Percentiles rank a stretch among this genome's conserved stretches.
phyloP scores from a whole-genome alignment of 2,113 vertebrate genomes.

The Rhodinocichla rosea region DNA sequence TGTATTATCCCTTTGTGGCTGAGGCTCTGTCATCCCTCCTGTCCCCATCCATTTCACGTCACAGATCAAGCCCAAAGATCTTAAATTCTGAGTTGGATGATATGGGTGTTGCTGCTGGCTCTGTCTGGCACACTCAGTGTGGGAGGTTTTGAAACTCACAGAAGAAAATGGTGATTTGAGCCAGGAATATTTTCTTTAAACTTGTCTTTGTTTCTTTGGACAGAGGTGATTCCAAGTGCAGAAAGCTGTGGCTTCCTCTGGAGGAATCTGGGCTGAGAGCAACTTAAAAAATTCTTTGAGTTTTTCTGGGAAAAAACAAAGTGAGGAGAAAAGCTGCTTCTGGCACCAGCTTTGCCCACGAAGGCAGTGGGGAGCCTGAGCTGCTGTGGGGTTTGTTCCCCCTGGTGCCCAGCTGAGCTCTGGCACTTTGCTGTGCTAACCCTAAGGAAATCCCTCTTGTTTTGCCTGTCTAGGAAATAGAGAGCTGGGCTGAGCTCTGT shows the following conservation, averaged over 20 bases:
- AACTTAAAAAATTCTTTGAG: neutral
- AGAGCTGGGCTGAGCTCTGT: rapidly evolving
- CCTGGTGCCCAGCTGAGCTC: neutral
- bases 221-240: neutral
- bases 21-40: neutral
- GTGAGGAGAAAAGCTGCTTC: neutral
- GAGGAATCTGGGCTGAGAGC: neutral
- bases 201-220: neutral
- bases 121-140: neutral
- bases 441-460: neutral
- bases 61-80: neutral
- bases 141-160: neutral
- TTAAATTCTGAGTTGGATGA: neutral
- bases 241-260: neutral
- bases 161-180: neutral
- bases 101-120: neutral
- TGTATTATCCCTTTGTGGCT: neutral
- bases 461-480: neutral
- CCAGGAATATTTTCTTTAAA: neutral
- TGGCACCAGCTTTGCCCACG: neutral
- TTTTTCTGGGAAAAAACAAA: neutral
- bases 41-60: neutral
- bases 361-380: rapidly evolving
- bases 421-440: neutral
- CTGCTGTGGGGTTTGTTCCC: neutral